A percentile compares a stretch with the other conserved stretches of the same genome.
phyloP scores from a whole-genome alignment of 2,113 vertebrate genomes.

The Poeciliopsis turrubarensis region DNA sequence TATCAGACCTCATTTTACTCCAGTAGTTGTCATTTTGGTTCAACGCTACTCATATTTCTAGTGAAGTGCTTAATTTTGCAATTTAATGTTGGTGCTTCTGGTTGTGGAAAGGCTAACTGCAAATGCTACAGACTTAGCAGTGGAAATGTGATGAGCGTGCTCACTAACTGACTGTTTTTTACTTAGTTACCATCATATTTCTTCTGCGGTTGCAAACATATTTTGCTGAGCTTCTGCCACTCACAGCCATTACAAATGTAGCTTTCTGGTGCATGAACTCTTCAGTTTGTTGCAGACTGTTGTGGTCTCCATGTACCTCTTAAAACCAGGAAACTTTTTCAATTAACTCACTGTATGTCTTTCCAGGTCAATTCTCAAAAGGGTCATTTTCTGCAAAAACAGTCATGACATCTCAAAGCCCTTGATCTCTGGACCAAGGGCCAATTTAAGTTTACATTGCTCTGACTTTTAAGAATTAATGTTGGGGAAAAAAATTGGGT shows the following conservation, averaged over 20 bases:
- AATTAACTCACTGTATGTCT: slow-evolving; percentile 26
- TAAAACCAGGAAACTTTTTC: slow-evolving; percentile 46
- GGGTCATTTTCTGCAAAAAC: slow-evolving; percentile 36
- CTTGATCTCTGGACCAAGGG: background rate
- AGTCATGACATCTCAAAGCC: slow-evolving; percentile 29
- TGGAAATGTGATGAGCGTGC: too few relatives aligned
- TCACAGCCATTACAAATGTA: too few relatives aligned
- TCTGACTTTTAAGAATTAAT: slow-evolving; percentile 59
- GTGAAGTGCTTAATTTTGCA: too few relatives aligned
- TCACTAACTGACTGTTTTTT: too few relatives aligned
- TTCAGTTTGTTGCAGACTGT: slow-evolving; percentile 7
- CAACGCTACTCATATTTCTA: too few relatives aligned
- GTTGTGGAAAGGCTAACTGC: too few relatives aligned
- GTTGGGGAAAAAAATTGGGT: slow-evolving; percentile 62
- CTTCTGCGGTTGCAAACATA: too few relatives aligned
- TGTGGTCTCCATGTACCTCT: slow-evolving; percentile 37
- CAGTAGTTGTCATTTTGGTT: background rate
- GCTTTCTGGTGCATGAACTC: too few relatives aligned
- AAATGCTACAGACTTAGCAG: too few relatives aligned
- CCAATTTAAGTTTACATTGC: slow-evolving; percentile 21
- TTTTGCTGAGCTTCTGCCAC: too few relatives aligned
- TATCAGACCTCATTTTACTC: background rate
- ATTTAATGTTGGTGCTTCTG: too few relatives aligned
- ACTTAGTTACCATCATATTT: too few relatives aligned
- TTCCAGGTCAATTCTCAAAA: slow-evolving; percentile 8